Conservation (phyloP, 2,113 vertebrate genomes). For the Chaetops frenatus region DNA sequence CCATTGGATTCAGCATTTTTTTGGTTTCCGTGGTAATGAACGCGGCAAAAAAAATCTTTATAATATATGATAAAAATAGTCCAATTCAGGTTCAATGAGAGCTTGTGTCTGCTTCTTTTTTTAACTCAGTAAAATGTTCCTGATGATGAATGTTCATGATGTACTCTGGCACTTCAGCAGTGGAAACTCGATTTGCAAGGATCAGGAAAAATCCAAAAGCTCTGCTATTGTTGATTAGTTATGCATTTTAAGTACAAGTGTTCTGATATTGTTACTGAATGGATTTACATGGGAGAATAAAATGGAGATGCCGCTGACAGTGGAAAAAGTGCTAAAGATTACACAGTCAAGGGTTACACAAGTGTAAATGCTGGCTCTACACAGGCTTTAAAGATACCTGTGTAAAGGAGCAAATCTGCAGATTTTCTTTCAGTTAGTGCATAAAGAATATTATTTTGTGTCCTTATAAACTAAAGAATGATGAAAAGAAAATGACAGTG, state of each 20-base stretch:
- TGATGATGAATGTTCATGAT: neutral
- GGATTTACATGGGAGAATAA: neutral
- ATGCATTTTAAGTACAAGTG: neutral
- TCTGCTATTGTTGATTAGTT: neutral
- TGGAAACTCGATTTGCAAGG: neutral
- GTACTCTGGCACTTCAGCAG: neutral
- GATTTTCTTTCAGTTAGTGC: neutral
- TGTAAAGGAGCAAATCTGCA: neutral
- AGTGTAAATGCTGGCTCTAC: neutral
- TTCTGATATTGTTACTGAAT: neutral
- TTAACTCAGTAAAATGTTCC: neutral
- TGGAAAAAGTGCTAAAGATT: neutral
- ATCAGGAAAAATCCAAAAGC: neutral
- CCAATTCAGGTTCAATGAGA: neutral
- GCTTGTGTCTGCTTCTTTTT: neutral
- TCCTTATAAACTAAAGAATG: neutral
- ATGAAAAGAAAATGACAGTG: neutral
- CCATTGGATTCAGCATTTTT: neutral
- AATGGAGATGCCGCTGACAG: neutral
- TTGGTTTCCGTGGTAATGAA: neutral
- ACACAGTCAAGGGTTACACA: neutral
- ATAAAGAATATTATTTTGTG: neutral
- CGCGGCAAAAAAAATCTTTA: neutral
- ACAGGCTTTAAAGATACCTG: neutral
- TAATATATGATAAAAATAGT: neutral